phyloP scores from a whole-genome alignment of 2,888 invertebrate genomes.

The Julus scanicus region DNA sequence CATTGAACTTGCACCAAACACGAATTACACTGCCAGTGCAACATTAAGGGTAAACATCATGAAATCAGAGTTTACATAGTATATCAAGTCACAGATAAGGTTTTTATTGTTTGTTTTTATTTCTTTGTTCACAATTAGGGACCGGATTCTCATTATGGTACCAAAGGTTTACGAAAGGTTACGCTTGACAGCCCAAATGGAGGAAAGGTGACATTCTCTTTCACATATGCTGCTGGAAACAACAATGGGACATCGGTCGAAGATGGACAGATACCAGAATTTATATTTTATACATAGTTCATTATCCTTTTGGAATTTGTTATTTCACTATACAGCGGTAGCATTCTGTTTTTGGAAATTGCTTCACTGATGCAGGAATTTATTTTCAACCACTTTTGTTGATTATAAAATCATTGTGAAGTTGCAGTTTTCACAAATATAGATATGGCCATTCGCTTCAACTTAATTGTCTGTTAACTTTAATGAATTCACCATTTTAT shows the following conservation, averaged over 20 bases:
- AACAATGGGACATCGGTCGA: slow-evolving; percentile 88
- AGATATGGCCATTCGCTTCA: neutral
- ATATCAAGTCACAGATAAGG: neutral
- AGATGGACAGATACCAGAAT: slow-evolving; percentile 87
- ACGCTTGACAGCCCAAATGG: slow-evolving; percentile 79
- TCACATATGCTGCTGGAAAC: slow-evolving; percentile 85
- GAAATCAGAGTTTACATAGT: neutral
- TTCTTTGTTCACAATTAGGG: slow-evolving; percentile 70
- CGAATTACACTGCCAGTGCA: slow-evolving; percentile 83
- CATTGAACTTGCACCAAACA: slow-evolving; percentile 80
- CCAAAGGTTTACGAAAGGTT: slow-evolving; percentile 80
- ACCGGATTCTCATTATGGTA: slow-evolving; percentile 87
- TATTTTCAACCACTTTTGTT: neutral
- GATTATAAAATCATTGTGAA: neutral
- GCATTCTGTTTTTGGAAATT: neutral
- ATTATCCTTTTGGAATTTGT: neutral
- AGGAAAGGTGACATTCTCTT: slow-evolving; percentile 83
- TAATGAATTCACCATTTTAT: neutral
- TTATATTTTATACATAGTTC: slow-evolving; percentile 76
- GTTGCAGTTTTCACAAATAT: neutral
- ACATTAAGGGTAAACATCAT: slow-evolving; percentile 74
- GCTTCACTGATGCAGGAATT: neutral
- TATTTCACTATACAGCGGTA: neutral
- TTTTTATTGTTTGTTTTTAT: neutral
- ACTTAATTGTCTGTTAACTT: neutral